phyloP scores from a whole-genome alignment of 2,888 invertebrate species.

The Phaonia tiefii region DNA sequence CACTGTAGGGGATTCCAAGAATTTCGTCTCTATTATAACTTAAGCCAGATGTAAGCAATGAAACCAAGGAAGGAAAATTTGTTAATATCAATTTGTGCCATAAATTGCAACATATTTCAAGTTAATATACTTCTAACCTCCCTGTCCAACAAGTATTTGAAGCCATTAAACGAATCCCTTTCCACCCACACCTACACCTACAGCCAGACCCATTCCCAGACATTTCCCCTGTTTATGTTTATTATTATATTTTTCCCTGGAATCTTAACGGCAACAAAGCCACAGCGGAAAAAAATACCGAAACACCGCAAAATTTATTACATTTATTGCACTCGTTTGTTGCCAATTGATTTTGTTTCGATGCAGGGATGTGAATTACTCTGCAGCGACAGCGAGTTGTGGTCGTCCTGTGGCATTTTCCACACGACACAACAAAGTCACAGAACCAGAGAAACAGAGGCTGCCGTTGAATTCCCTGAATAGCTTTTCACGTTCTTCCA shows the following conservation, averaged over 20 bases:
- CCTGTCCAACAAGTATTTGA: neutral
- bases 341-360: conserved; percentile 62
- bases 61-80: conserved; percentile 47
- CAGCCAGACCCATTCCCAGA: neutral
- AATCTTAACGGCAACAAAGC: conserved; percentile 12
- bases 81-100: conserved; percentile 54
- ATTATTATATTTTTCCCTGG: conserved; percentile 21
- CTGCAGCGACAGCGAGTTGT: too few relatives aligned
- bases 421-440: too few relatives aligned
- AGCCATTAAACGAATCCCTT: conserved; percentile 42
- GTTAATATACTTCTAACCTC: conserved; percentile 50
- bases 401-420: too few relatives aligned
- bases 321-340: conserved; percentile 55
- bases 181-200: conserved; percentile 14
- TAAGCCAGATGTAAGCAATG: neutral
- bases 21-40: neutral
- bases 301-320: conserved; percentile 53
- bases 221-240: neutral
- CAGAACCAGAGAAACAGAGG: too few relatives aligned
- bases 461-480: too few relatives aligned
- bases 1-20: neutral
- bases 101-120: conserved; percentile 61
- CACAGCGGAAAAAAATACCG: conserved; percentile 13
- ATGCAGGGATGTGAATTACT: too few relatives aligned
- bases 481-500: too few relatives aligned